Conservation (phyloP, 2,888 invertebrate genomes). For the Hyles lineata region DNA sequence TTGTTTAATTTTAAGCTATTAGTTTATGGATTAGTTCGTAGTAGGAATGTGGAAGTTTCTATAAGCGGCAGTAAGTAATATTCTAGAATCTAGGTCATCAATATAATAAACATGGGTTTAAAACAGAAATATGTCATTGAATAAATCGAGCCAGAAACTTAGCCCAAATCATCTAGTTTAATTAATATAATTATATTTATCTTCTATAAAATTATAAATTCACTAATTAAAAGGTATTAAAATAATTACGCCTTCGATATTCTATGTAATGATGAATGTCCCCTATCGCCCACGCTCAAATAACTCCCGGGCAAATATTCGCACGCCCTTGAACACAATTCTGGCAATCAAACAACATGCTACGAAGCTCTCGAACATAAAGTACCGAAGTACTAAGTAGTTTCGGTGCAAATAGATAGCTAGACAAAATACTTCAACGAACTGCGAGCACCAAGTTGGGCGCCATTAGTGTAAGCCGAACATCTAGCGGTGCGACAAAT, state of each 20-base stretch:
- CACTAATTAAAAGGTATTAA: too few relatives aligned
- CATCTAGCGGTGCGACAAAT: neutral
- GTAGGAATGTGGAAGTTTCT: neutral
- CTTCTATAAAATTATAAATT: too few relatives aligned
- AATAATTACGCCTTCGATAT: too few relatives aligned
- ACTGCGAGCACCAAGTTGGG: constrained; percentile 21
- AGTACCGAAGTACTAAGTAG: constrained; percentile 14
- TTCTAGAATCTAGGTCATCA: too few relatives aligned
- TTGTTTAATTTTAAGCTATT: neutral
- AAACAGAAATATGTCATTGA: too few relatives aligned
- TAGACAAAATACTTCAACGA: constrained; percentile 17
- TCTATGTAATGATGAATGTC: neutral
- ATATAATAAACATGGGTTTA: too few relatives aligned
- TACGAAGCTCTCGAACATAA: constrained; percentile 11
- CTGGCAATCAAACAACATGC: constrained; percentile 3
- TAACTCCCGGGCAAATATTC: neutral
- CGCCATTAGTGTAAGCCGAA: constrained; percentile 18
- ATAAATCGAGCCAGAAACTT: too few relatives aligned
- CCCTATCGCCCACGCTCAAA: neutral
- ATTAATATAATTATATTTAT: too few relatives aligned
- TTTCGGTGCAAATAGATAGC: constrained; percentile 20
- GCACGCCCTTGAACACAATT: neutral
- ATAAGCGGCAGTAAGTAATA: neutral
- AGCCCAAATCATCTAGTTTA: too few relatives aligned
- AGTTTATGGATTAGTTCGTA: neutral